These are phyloP conservation scores for Mya arenaria DNA, from an alignment of 1,140 invertebrate species.

Conservation along the genomic window DNA sequence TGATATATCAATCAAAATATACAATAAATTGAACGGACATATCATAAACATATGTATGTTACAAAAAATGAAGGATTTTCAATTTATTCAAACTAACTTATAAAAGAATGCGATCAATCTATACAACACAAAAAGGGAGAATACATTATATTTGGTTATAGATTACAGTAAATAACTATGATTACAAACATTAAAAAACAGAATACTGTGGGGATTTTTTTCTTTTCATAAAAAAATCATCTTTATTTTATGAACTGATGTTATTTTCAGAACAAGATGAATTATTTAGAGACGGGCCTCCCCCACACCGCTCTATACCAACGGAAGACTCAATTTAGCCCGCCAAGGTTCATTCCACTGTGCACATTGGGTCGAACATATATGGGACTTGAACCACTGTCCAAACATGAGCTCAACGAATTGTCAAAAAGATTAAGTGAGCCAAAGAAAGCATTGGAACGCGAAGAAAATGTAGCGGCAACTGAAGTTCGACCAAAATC, in stretches of 20 bases:
- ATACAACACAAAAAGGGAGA: neutral
- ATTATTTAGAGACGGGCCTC: slow-evolving; percentile 38
- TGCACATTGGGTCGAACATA: slow-evolving; percentile 35
- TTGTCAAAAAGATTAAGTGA: slow-evolving; percentile 21
- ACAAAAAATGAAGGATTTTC: no score
- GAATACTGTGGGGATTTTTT: neutral
- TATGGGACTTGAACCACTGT: slow-evolving; percentile 28
- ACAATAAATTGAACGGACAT: no score
- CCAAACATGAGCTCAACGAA: neutral
- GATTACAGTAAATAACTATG: neutral
- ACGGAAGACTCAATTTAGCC: slow-evolving; percentile 26
- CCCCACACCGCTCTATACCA: slow-evolving; percentile 29
- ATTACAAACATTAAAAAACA: neutral
- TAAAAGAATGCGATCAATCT: neutral
- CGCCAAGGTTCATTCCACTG: slow-evolving; percentile 32
- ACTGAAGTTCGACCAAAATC: neutral
- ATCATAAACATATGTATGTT: no score
- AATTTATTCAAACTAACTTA: neutral
- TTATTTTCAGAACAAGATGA: slow-evolving; percentile 12
- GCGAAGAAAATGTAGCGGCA: neutral
- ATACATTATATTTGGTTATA: neutral
- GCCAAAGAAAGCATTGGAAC: slow-evolving; percentile 29
- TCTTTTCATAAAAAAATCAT: neutral
- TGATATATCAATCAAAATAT: no score
- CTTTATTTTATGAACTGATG: neutral